phyloP scores from a whole-genome alignment of 2,797 vertebrate species.

The Acropternis orthonyx region DNA sequence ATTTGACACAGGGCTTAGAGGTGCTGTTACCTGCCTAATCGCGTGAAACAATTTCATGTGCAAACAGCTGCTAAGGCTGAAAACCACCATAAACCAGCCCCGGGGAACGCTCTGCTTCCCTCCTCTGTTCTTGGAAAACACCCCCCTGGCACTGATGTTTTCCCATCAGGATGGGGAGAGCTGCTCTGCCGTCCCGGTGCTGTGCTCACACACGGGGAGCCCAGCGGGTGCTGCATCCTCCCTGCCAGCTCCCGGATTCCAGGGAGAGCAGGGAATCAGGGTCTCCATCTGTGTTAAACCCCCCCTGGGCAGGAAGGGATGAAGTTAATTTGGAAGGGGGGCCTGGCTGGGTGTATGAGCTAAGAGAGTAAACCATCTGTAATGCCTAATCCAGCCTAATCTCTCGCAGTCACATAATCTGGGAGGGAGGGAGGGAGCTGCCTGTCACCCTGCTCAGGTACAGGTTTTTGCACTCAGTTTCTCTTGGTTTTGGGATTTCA shows the following conservation, averaged over 20 bases:
- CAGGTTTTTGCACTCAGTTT: background rate
- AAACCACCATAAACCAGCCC: conserved; percentile 15
- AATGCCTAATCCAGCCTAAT: background rate
- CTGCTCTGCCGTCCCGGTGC: background rate
- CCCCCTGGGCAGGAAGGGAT: background rate
- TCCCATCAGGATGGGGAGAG: background rate
- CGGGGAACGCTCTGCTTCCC: conserved; percentile 1
- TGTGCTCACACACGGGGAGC: accelerated
- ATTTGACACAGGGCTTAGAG: conserved; percentile 74
- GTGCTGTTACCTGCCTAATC: conserved; percentile 78
- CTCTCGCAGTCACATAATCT: background rate
- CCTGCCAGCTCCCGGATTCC: background rate
- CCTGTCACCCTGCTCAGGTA: background rate
- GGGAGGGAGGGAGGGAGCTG: background rate
- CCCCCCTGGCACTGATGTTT: background rate
- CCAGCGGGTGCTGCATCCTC: background rate
- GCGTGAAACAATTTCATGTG: conserved; percentile 65
- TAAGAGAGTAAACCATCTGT: background rate
- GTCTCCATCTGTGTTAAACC: background rate
- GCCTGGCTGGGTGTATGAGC: background rate
- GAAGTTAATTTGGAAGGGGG: background rate
- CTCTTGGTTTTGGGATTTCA: background rate
- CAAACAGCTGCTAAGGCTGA: conserved; percentile 58
- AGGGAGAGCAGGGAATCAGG: background rate
- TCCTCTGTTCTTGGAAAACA: background rate